A percentile compares a stretch with the other conserved stretches of the same genome.
phyloP scores from a whole-genome alignment of 2,113 vertebrate species.

The Psittacula cyanocephala region DNA sequence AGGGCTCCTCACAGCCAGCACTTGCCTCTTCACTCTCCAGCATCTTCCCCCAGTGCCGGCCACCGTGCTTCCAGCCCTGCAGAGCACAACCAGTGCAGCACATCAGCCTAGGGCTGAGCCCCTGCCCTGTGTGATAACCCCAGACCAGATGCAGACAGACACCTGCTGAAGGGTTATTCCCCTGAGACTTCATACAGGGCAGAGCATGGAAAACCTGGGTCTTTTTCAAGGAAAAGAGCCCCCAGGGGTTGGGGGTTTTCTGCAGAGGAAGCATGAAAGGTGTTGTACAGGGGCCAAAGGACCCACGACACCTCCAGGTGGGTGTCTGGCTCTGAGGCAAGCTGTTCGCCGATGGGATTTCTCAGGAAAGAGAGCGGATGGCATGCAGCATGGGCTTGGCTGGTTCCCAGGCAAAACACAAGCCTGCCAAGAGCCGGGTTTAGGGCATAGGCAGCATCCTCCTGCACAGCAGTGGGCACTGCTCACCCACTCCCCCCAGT shows the following conservation, averaged over 20 bases:
- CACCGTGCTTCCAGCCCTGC: rapidly evolving
- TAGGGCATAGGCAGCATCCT: background rate
- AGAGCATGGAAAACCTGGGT: rapidly evolving
- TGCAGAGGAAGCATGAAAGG: background rate
- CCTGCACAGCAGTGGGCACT: background rate
- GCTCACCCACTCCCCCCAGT: background rate
- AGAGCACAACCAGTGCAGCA: background rate
- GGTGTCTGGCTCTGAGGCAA: background rate
- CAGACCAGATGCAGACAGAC: background rate
- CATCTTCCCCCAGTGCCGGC: rapidly evolving
- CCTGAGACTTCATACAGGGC: background rate
- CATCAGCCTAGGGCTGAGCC: background rate
- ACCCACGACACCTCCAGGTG: rapidly evolving
- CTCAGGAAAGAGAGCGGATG: too few species aligned
- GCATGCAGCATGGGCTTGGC: rapidly evolving
- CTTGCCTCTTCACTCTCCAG: background rate
- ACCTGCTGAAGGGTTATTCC: background rate
- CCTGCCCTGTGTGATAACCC: background rate
- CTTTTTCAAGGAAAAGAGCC: background rate
- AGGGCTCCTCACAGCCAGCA: background rate
- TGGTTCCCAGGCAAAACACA: background rate
- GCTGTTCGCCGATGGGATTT: rapidly evolving
- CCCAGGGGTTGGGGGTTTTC: rapidly evolving
- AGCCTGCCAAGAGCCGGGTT: rapidly evolving
- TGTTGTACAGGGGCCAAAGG: background rate